phyloP scores from a whole-genome alignment of 2,888 invertebrate genomes.

The Parapristionchus giblindavisi region DNA sequence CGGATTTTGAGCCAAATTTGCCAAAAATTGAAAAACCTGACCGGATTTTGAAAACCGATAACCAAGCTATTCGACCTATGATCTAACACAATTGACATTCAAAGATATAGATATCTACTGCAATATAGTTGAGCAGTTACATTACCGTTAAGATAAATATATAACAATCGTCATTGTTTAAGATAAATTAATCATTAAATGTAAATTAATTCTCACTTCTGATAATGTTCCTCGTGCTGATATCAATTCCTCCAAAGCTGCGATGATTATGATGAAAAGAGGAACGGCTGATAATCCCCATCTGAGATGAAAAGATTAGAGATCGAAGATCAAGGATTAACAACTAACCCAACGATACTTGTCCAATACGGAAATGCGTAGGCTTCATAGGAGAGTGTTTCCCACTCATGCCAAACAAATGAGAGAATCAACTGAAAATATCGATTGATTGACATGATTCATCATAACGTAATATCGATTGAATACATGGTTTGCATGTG shows the following conservation, averaged over 20 bases:
- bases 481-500: neutral
- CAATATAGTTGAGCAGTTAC: neutral
- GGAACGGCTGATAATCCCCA: slow-evolving; percentile 81
- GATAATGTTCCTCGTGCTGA: slow-evolving; percentile 63
- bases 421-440: slow-evolving; percentile 80
- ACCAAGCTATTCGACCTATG: no score
- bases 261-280: slow-evolving; percentile 78
- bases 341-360: slow-evolving; percentile 70
- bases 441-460: no score
- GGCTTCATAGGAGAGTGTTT: slow-evolving; percentile 77
- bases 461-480: no score
- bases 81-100: no score
- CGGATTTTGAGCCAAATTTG: no score
- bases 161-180: neutral
- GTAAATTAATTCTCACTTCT: no score
- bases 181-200: neutral
- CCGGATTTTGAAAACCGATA: no score
- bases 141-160: neutral
- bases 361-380: slow-evolving; percentile 77
- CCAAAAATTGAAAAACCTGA: no score
- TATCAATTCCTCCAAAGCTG: slow-evolving; percentile 74
- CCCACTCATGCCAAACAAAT: slow-evolving; percentile 80
- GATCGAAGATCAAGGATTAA: neutral
- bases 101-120: no score
- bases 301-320: slow-evolving; percentile 77